Conservation (phyloP, 2,888 invertebrate genomes). For the Hypolimnas misippus region DNA sequence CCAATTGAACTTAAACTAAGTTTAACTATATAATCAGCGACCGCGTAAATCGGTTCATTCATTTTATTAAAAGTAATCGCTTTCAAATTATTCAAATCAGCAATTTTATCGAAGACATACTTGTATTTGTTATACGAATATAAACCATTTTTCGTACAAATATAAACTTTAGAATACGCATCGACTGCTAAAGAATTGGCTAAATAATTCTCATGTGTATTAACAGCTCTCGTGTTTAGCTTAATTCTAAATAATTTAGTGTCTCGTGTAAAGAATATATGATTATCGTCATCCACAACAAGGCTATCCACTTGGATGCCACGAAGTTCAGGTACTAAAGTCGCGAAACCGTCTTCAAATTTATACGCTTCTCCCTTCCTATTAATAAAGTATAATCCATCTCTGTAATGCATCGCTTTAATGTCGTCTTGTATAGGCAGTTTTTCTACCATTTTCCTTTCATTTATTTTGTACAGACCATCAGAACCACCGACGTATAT, state of each 20-base stretch:
- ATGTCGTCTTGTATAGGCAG: slow-evolving; percentile 65
- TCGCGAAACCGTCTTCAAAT: slow-evolving; percentile 62
- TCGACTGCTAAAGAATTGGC: slow-evolving; percentile 60
- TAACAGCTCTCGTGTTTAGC: slow-evolving; percentile 62
- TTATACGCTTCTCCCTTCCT: slow-evolving; percentile 57
- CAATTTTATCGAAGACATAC: slow-evolving; percentile 65
- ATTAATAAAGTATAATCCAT: slow-evolving; percentile 64
- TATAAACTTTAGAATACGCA: slow-evolving; percentile 55
- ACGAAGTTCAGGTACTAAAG: slow-evolving; percentile 56
- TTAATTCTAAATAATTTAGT: slow-evolving; percentile 61
- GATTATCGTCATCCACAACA: slow-evolving; percentile 66
- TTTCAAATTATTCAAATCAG: slow-evolving; percentile 58
- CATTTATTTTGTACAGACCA: slow-evolving; percentile 65
- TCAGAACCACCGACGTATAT: slow-evolving; percentile 68
- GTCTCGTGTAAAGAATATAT: slow-evolving; percentile 63
- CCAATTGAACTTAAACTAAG: slow-evolving; percentile 54
- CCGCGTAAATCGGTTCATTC: slow-evolving; percentile 66
- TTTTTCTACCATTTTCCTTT: slow-evolving; percentile 58
- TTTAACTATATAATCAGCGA: slow-evolving; percentile 63
- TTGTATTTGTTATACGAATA: slow-evolving; percentile 73
- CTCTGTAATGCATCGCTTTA: slow-evolving; percentile 60
- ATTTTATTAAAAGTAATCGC: slow-evolving; percentile 62
- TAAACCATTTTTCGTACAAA: slow-evolving; percentile 61
- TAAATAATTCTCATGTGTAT: slow-evolving; percentile 59
- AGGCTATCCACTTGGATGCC: slow-evolving; percentile 59